phyloP scores from a whole-genome alignment of 2,113 vertebrate species.

The Vulpes ferrilata region DNA sequence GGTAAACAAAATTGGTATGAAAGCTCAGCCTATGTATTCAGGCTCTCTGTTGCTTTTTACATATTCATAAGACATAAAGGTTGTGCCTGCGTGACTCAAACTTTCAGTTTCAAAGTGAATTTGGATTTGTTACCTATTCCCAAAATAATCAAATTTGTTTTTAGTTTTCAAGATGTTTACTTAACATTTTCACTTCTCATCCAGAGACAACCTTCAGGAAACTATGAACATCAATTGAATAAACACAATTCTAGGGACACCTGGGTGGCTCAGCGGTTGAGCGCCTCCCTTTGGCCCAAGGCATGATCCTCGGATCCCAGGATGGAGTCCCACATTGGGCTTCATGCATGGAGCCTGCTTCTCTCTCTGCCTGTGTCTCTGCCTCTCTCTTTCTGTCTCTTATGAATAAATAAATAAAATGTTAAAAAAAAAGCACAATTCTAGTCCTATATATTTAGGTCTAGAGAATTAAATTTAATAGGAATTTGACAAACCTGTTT shows the following conservation, averaged over 20 bases:
- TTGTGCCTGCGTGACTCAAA: not conserved
- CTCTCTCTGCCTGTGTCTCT: too few relatives aligned
- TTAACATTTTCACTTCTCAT: slow-evolving; percentile 63
- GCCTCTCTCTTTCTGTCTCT: too few relatives aligned
- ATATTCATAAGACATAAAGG: not conserved
- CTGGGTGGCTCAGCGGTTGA: too few relatives aligned
- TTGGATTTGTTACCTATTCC: slow-evolving; percentile 38
- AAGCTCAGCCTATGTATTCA: not conserved
- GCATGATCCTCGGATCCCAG: too few relatives aligned
- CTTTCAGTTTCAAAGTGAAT: slow-evolving; percentile 39
- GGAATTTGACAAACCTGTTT: slow-evolving; percentile 59
- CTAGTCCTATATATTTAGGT: slow-evolving; percentile 18
- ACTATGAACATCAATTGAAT: slow-evolving; percentile 44
- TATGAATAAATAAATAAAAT: too few relatives aligned
- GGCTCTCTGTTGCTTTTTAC: slow-evolving; percentile 39
- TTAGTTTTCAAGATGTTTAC: slow-evolving; percentile 46
- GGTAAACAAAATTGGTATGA: slow-evolving; percentile 41
- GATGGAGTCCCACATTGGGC: too few relatives aligned
- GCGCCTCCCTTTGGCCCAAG: too few relatives aligned
- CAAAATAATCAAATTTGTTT: slow-evolving; percentile 48
- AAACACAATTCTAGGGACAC: slow-evolving; percentile 7
- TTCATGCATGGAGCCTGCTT: too few relatives aligned
- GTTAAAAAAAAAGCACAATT: slow-evolving; percentile 23
- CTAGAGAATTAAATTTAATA: slow-evolving; percentile 60
- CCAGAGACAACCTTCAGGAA: slow-evolving; percentile 47